Conservation (phyloP, 2,113 vertebrate genomes). For the Ammodytes marinus region DNA sequence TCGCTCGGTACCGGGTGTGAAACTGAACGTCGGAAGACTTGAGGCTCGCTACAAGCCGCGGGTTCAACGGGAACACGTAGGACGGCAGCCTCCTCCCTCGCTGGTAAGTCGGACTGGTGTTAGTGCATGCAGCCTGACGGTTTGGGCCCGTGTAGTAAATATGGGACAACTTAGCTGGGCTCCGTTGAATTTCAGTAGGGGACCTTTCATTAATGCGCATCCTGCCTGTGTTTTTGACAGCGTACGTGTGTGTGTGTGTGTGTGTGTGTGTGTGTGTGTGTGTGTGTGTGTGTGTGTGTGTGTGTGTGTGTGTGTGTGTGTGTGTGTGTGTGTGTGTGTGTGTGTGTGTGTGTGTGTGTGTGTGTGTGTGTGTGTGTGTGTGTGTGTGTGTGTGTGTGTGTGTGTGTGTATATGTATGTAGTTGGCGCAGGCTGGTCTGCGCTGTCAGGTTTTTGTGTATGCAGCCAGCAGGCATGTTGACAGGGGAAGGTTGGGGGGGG, state of each 20-base stretch:
- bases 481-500: background rate
- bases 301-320: no score
- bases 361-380: no score
- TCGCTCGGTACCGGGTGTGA: background rate
- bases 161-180: constrained; percentile 23
- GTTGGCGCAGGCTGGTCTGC: constrained; percentile 43
- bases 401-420: background rate
- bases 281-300: no score
- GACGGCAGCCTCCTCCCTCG: constrained; percentile 36
- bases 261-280: no score
- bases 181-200: background rate
- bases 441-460: constrained; percentile 56
- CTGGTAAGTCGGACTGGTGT: constrained; percentile 62
- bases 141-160: constrained; percentile 10
- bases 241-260: background rate
- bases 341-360: background rate
- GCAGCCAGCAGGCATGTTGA: constrained; percentile 66
- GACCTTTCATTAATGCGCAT: constrained; percentile 2
- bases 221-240: background rate
- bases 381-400: no score
- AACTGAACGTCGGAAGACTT: background rate
- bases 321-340: no score
- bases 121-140: constrained; percentile 13
- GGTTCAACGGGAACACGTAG: constrained; percentile 11
- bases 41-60: background rate